These are phyloP conservation scores for Aldrovandia affinis DNA, from an alignment of 2,797 vertebrate genomes.

Conservation along the genomic window DNA sequence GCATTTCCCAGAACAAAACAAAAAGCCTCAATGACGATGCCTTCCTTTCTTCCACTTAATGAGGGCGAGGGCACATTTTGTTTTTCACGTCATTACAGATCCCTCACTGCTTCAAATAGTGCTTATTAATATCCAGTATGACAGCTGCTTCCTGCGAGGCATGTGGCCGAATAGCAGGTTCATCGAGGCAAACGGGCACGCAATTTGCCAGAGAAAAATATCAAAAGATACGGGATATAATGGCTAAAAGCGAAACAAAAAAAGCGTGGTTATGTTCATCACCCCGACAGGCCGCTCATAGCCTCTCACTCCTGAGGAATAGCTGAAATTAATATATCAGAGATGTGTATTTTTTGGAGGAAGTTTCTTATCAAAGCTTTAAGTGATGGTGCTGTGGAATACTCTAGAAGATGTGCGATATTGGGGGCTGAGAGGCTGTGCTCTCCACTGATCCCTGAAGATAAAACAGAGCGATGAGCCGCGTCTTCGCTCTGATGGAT, in stretches of 20 bases:
- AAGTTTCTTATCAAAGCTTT: slow-evolving; percentile 20
- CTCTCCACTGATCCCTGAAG: neutral
- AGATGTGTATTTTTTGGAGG: slow-evolving; percentile 7
- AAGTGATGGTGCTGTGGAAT: neutral
- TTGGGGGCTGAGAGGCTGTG: neutral
- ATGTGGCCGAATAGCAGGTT: neutral
- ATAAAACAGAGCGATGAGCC: neutral
- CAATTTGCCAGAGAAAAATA: slow-evolving; percentile 9
- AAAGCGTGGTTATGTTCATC: neutral
- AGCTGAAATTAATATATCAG: slow-evolving; percentile 17
- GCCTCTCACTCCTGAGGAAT: neutral
- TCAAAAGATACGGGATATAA: neutral
- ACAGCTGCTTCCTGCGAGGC: slow-evolving; percentile 4
- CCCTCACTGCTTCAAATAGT: neutral
- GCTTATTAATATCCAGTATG: slow-evolving; percentile 12
- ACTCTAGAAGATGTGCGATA: neutral
- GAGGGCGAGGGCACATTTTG: slow-evolving; percentile 12
- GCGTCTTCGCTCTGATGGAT: neutral
- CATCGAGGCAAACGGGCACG: slow-evolving; percentile 6
- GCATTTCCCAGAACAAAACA: neutral
- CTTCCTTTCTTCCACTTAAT: slow-evolving; percentile 11
- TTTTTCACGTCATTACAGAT: neutral
- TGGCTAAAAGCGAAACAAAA: neutral
- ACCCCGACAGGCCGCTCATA: neutral
- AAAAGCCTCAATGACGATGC: slow-evolving; percentile 4